A percentile compares a stretch with the other conserved stretches of the same genome.
Conservation (phyloP, 2,888 invertebrate species). For the Ophraella communa region DNA sequence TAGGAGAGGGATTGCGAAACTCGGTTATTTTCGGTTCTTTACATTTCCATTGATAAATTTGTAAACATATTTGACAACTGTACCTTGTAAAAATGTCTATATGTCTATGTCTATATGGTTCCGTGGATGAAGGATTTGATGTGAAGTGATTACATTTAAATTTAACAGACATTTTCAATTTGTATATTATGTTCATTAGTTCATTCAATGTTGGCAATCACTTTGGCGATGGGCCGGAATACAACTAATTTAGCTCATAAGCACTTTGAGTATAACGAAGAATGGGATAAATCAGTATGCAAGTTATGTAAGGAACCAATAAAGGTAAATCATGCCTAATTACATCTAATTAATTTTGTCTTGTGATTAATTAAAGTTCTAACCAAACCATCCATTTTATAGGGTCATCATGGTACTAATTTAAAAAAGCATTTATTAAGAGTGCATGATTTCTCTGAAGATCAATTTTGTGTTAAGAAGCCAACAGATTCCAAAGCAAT, state of each 20-base stretch:
- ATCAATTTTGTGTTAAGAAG: background rate
- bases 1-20: no score
- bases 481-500: background rate
- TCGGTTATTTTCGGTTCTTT: no score
- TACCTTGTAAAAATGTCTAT: no score
- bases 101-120: no score
- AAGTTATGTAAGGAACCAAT: background rate
- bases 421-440: background rate
- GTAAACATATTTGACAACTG: no score
- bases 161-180: background rate
- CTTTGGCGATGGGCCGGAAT: background rate
- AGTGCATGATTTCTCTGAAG: background rate
- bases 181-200: background rate
- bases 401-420: background rate
- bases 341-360: background rate
- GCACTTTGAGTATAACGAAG: background rate
- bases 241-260: background rate
- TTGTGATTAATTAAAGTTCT: background rate
- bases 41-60: no score
- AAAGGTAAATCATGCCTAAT: background rate
- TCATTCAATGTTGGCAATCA: no score
- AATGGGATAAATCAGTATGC: background rate
- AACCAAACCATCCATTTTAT: background rate
- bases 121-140: no score
- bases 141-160: no score